These are phyloP conservation scores for Luscinia megarhynchos DNA, from an alignment of 2,797 vertebrate genomes.

Conservation along the genomic window DNA sequence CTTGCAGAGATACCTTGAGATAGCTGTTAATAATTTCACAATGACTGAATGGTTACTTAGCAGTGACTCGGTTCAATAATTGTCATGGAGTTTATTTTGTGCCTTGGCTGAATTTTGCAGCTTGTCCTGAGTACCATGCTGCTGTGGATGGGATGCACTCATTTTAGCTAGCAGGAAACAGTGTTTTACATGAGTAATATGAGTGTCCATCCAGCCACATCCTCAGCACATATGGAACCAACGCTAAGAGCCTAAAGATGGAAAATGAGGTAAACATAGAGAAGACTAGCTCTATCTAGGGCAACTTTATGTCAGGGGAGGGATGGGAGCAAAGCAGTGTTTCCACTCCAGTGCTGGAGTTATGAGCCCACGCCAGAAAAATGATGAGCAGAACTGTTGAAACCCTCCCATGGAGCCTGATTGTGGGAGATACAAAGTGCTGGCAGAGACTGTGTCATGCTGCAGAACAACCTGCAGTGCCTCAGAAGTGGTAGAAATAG, in stretches of 20 bases:
- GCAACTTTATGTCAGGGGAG: not conserved
- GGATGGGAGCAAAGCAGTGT: not conserved
- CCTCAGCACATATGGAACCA: not conserved
- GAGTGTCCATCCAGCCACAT: not conserved
- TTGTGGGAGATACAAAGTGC: not conserved
- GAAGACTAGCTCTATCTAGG: not conserved
- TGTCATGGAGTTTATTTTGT: not conserved
- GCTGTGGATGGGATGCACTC: not conserved
- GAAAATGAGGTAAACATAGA: not conserved
- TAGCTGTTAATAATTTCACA: not conserved
- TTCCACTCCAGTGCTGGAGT: not conserved
- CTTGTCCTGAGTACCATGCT: not conserved
- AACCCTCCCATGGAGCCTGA: not conserved
- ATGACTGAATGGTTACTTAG: not conserved
- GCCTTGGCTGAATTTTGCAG: not conserved
- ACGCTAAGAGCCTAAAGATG: not conserved
- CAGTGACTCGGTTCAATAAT: not conserved
- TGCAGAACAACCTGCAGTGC: not conserved
- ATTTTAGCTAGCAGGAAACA: not conserved
- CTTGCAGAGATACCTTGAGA: not conserved
- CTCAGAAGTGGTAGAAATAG: constrained; percentile 7
- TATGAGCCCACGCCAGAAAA: not conserved
- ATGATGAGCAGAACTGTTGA: not conserved
- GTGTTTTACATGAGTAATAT: not conserved
- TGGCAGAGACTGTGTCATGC: not conserved